phyloP scores from a whole-genome alignment of 2,888 invertebrate genomes.

The Ichneumoninae sp. region DNA sequence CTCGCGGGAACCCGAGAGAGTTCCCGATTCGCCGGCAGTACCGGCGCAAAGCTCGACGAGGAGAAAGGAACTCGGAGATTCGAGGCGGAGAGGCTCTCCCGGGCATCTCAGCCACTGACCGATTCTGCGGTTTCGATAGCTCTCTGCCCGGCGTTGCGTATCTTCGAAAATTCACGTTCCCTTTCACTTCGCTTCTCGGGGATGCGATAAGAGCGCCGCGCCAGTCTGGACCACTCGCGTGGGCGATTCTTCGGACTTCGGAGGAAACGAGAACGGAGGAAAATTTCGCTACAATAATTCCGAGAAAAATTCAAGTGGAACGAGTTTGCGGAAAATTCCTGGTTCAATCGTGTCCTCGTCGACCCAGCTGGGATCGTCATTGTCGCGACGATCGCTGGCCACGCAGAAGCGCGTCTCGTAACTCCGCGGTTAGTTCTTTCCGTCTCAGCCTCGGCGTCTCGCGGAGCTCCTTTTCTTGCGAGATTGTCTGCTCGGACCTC shows the following conservation, averaged over 20 bases:
- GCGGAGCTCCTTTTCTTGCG: background rate
- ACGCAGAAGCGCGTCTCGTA: background rate
- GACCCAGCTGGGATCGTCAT: background rate
- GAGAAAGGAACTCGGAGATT: slow-evolving; percentile 57
- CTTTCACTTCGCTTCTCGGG: slow-evolving; percentile 76
- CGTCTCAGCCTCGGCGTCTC: slow-evolving; percentile 30
- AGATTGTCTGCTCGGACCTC: background rate
- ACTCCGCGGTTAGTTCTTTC: background rate
- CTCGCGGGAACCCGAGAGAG: slow-evolving; percentile 35
- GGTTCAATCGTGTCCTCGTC: background rate
- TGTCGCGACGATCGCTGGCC: background rate
- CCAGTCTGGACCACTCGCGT: slow-evolving; percentile 42
- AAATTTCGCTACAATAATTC: background rate
- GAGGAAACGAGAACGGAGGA: slow-evolving; percentile 38
- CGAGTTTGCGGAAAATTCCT: background rate
- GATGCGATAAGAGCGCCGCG: slow-evolving; percentile 17
- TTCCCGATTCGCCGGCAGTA: slow-evolving; percentile 48
- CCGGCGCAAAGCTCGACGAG: slow-evolving; percentile 45
- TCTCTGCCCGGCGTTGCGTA: slow-evolving; percentile 53
- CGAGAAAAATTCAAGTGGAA: background rate
- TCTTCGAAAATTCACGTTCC: slow-evolving; percentile 78
- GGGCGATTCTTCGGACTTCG: slow-evolving; percentile 59
- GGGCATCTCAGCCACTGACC: slow-evolving; percentile 41
- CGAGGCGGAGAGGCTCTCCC: slow-evolving; percentile 21
- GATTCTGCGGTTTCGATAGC: slow-evolving; percentile 42